These are phyloP conservation scores for Pseudorhiza aurosa DNA, from an alignment of 30 jellyfish, hydroid and myxozoan species.

Conservation along the genomic window DNA sequence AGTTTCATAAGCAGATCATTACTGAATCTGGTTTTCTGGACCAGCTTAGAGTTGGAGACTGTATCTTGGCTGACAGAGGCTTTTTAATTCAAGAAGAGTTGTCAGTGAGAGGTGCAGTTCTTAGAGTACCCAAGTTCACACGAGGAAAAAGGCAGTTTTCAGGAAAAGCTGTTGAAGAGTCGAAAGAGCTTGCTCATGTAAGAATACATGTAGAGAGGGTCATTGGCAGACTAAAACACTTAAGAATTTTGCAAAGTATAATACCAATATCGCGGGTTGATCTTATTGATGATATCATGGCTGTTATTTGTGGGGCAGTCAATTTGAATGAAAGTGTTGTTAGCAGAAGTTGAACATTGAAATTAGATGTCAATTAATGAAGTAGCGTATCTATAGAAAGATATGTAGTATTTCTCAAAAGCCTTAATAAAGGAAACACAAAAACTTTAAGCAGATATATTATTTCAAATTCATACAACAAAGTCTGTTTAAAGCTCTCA, in stretches of 20 bases:
- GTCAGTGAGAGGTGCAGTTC: slow-evolving; percentile 54
- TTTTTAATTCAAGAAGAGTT: slow-evolving; percentile 62
- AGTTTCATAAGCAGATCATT: slow-evolving; percentile 29
- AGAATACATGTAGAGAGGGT: slow-evolving; percentile 78
- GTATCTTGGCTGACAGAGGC: slow-evolving; percentile 60
- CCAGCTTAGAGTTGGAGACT: slow-evolving; percentile 40
- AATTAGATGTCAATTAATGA: no score
- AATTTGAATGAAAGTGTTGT: slow-evolving; percentile 60
- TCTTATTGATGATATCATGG: slow-evolving; percentile 45
- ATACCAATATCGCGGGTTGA: slow-evolving; percentile 61
- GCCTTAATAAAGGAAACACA: no score
- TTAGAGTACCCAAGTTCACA: slow-evolving; percentile 58
- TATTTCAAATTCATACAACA: no score
- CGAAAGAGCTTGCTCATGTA: slow-evolving; percentile 62
- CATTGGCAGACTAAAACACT: slow-evolving; percentile 63
- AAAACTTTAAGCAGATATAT: no score
- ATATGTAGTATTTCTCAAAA: no score
- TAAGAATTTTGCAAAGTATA: slow-evolving; percentile 22
- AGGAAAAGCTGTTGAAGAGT: slow-evolving; percentile 38
- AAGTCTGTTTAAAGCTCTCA: no score
- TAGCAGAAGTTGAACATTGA: neutral
- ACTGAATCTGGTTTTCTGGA: slow-evolving; percentile 39
- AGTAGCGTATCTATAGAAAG: no score
- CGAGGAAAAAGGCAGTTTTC: slow-evolving; percentile 67
- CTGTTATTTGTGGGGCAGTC: slow-evolving; percentile 41